Conservation (phyloP, 2,797 vertebrate genomes). For the Chrysolophus pictus region DNA sequence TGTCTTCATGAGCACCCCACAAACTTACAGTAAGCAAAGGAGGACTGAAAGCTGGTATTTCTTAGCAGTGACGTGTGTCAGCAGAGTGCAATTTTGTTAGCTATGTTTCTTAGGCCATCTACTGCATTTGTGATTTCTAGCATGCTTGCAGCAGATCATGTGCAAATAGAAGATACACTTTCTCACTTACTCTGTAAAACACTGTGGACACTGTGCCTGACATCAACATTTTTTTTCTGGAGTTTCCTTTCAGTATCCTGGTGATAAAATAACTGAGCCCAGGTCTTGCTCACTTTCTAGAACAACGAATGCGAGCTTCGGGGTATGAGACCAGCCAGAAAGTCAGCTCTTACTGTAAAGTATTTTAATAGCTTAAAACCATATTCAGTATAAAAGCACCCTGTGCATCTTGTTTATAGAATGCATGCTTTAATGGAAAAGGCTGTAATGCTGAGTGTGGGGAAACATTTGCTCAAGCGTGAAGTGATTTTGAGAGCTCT, state of each 20-base stretch:
- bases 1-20: neutral
- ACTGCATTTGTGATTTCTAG: neutral
- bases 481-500: neutral
- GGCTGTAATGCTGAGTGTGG: neutral
- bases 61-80: neutral
- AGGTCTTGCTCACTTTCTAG: neutral
- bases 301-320: neutral
- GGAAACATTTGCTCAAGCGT: neutral
- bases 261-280: neutral
- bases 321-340: neutral
- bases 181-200: neutral
- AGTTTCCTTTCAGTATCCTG: neutral
- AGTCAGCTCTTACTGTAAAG: rapidly evolving
- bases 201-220: neutral
- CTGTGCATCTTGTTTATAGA: neutral
- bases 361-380: neutral
- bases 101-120: neutral
- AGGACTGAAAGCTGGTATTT: neutral
- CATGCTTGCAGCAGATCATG: neutral
- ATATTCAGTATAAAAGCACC: neutral
- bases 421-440: neutral
- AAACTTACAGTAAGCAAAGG: neutral
- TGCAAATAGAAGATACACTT: neutral
- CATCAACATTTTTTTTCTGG: neutral
- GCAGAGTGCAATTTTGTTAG: neutral